Percentiles rank a stretch among this genome's conserved stretches.
Conservation (phyloP, 2,797 vertebrate species). For the Poecilia gillii region DNA sequence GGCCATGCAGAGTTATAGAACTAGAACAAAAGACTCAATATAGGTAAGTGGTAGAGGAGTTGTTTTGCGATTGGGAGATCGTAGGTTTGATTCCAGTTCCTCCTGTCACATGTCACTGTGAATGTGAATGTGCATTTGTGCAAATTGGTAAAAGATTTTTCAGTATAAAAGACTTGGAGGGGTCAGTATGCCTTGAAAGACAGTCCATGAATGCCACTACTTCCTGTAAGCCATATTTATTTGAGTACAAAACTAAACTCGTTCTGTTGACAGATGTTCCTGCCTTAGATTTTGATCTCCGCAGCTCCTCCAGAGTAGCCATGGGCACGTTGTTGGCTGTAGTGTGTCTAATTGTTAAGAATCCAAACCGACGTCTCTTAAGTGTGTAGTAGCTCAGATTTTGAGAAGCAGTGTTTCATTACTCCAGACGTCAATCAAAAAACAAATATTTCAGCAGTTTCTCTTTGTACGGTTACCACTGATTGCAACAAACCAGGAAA, state of each 20-base stretch:
- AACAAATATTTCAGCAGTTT: not conserved
- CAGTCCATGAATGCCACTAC: not conserved
- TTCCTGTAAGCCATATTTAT: not conserved
- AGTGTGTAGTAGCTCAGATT: constrained; percentile 28
- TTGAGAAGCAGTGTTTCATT: constrained; percentile 8
- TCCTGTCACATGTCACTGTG: not conserved
- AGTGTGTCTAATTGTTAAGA: constrained; percentile 7
- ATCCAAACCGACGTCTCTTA: not conserved
- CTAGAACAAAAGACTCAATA: not conserved
- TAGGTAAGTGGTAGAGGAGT: not conserved
- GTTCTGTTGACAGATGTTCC: not conserved
- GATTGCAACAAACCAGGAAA: not conserved
- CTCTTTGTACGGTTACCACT: constrained; percentile 5
- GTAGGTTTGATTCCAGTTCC: not conserved
- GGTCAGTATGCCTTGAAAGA: not conserved
- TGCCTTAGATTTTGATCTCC: not conserved
- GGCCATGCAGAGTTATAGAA: not conserved
- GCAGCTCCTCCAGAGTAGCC: not conserved
- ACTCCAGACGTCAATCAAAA: constrained; percentile 8
- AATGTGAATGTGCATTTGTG: not conserved
- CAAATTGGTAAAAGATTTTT: not conserved
- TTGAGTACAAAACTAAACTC: not conserved
- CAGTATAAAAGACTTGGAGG: not conserved
- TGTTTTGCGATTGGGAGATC: not conserved
- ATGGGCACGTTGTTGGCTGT: not conserved